A percentile compares a stretch with the other conserved stretches of the same genome.
Conservation (phyloP, 2,888 invertebrate species). For the Phaonia tiefii region DNA sequence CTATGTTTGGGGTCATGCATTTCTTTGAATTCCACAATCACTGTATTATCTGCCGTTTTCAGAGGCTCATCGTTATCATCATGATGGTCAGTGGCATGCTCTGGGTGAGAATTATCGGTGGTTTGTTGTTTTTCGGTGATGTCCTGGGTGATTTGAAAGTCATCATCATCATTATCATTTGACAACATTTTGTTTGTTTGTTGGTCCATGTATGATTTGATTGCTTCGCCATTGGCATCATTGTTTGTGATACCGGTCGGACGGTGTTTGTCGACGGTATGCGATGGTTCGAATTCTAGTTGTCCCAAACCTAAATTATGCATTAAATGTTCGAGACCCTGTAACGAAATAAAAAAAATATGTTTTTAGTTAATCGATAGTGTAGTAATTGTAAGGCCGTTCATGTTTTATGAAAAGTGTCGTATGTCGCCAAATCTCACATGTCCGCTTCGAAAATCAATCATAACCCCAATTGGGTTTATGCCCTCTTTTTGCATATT, state of each 20-base stretch:
- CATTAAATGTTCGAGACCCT: slow-evolving; percentile 87
- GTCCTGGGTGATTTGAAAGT: slow-evolving; percentile 61
- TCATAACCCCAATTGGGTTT: too few relatives aligned
- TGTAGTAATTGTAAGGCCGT: too few relatives aligned
- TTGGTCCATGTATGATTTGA: slow-evolving; percentile 69
- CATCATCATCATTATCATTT: slow-evolving; percentile 63
- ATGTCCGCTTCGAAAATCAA: too few relatives aligned
- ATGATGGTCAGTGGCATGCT: slow-evolving; percentile 18
- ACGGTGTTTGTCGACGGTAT: slow-evolving; percentile 78
- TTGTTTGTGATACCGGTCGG: slow-evolving; percentile 73
- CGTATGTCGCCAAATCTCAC: too few relatives aligned
- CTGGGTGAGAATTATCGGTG: slow-evolving; percentile 26
- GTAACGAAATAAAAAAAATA: slow-evolving; percentile 64
- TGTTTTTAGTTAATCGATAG: too few relatives aligned
- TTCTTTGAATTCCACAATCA: slow-evolving; percentile 74
- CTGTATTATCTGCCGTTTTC: slow-evolving; percentile 45
- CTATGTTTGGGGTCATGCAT: slow-evolving; percentile 80
- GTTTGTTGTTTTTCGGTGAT: slow-evolving; percentile 44
- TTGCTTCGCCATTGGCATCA: slow-evolving; percentile 58
- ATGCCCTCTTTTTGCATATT: too few relatives aligned
- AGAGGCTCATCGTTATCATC: neutral
- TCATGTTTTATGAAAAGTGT: too few relatives aligned
- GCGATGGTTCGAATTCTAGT: slow-evolving; percentile 81
- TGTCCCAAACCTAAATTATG: slow-evolving; percentile 85
- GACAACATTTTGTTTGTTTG: slow-evolving; percentile 67